Conservation (phyloP, 2,888 invertebrate species). For the Rotaria macrura region DNA sequence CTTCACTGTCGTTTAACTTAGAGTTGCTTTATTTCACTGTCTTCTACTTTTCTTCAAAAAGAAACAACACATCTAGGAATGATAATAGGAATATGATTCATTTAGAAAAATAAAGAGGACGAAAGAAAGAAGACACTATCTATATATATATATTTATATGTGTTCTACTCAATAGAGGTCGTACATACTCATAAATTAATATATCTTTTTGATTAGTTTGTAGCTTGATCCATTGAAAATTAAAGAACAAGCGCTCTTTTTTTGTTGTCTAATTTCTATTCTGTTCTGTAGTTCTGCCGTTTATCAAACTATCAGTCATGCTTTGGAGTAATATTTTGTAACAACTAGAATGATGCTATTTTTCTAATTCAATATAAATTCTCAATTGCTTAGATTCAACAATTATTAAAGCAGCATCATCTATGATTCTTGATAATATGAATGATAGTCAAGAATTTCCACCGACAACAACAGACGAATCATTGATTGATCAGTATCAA, state of each 20-base stretch:
- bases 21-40: not conserved
- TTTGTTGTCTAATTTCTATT: not conserved
- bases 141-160: too few species aligned
- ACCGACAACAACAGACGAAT: not conserved
- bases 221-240: not conserved
- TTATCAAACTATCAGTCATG: not conserved
- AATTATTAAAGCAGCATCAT: not conserved
- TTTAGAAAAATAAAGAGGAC: not conserved
- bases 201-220: not conserved
- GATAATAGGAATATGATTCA: not conserved
- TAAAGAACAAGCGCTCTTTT: not conserved
- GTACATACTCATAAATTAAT: not conserved
- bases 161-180: not conserved
- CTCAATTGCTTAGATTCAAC: not conserved
- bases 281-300: not conserved
- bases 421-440: not conserved
- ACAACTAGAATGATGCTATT: too few species aligned
- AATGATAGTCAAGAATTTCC: not conserved
- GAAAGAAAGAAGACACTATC: not conserved
- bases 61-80: not conserved
- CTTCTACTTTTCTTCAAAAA: not conserved
- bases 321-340: not conserved
- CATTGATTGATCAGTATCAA: not conserved
- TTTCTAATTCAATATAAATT: not conserved
- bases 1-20: not conserved